A percentile compares a stretch with the other conserved stretches of the same genome.
Conservation (phyloP, 2,797 vertebrate genomes). For the Sebastolobus altivelis region DNA sequence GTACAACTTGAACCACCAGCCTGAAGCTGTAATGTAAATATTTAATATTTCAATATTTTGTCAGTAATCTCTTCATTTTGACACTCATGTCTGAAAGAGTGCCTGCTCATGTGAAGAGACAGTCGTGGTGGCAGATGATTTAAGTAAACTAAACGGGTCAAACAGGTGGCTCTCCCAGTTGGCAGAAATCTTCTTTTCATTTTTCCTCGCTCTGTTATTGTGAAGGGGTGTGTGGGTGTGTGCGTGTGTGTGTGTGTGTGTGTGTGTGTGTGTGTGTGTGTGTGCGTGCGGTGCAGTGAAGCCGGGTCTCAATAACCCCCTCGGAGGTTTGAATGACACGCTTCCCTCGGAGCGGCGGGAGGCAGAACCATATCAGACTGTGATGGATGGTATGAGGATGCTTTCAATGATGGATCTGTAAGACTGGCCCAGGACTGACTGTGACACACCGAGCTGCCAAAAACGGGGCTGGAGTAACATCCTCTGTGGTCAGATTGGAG, state of each 20-base stretch:
- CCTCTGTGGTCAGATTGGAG: slow-evolving; percentile 42
- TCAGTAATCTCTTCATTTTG: background rate
- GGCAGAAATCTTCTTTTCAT: slow-evolving; percentile 27
- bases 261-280: background rate
- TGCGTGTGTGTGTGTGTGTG: background rate
- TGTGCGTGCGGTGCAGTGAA: slow-evolving; percentile 37
- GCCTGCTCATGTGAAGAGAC: background rate
- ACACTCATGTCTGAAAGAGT: background rate
- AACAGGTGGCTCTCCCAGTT: slow-evolving; percentile 45
- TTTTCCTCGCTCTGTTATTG: slow-evolving; percentile 21
- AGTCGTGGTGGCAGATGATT: background rate
- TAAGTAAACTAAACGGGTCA: slow-evolving; percentile 30
- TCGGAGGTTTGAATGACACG: slow-evolving; percentile 69
- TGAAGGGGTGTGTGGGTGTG: slow-evolving; percentile 16
- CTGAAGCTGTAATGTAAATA: background rate
- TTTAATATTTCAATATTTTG: background rate
- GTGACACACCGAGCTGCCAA: slow-evolving; percentile 56
- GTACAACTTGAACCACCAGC: background rate
- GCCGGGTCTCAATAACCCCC: slow-evolving; percentile 53
- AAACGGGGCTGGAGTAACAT: slow-evolving; percentile 25
- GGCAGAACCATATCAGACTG: slow-evolving; percentile 58
- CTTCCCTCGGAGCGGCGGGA: slow-evolving; percentile 61
- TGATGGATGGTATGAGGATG: slow-evolving; percentile 73
- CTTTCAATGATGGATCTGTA: slow-evolving; percentile 68
- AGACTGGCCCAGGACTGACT: slow-evolving; percentile 48